These are phyloP conservation scores for Cavia aperea DNA, from an alignment of 2,113 vertebrate species.

Conservation along the genomic window DNA sequence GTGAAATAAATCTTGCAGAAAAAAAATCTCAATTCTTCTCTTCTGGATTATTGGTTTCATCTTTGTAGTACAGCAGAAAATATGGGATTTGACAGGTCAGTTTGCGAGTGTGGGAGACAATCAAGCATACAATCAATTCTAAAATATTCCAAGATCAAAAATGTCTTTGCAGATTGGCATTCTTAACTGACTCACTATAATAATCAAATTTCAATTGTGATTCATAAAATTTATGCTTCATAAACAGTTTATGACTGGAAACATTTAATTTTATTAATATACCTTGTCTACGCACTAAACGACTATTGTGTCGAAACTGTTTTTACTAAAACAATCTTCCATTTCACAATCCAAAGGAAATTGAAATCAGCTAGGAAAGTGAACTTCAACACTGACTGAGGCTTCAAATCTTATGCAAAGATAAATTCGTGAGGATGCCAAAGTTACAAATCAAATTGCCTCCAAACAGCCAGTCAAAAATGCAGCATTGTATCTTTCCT, in stretches of 20 bases:
- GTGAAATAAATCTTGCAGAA: constrained; percentile 32
- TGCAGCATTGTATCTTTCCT: not conserved
- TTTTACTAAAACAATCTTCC: not conserved
- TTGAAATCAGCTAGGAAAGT: constrained; percentile 21
- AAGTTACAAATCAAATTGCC: constrained; percentile 39
- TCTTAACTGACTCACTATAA: not conserved
- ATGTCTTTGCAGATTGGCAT: not conserved
- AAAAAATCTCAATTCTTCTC: not conserved
- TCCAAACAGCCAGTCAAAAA: not conserved
- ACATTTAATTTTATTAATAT: constrained; percentile 6
- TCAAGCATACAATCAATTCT: constrained; percentile 3
- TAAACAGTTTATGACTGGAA: not conserved
- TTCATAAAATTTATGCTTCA: not conserved
- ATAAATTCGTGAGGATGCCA: not conserved
- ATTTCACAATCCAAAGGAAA: not conserved
- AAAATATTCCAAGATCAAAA: constrained; percentile 30
- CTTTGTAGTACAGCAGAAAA: constrained; percentile 17
- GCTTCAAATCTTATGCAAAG: not conserved
- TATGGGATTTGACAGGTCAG: not conserved
- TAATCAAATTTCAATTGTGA: constrained; percentile 20
- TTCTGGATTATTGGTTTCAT: constrained; percentile 15
- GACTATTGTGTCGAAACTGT: not conserved
- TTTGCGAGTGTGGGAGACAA: not conserved
- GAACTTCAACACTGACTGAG: not conserved
- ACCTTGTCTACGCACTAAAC: not conserved